These are phyloP conservation scores for Keiferia lycopersicella DNA, from an alignment of 2,888 invertebrate genomes.

Conservation along the genomic window DNA sequence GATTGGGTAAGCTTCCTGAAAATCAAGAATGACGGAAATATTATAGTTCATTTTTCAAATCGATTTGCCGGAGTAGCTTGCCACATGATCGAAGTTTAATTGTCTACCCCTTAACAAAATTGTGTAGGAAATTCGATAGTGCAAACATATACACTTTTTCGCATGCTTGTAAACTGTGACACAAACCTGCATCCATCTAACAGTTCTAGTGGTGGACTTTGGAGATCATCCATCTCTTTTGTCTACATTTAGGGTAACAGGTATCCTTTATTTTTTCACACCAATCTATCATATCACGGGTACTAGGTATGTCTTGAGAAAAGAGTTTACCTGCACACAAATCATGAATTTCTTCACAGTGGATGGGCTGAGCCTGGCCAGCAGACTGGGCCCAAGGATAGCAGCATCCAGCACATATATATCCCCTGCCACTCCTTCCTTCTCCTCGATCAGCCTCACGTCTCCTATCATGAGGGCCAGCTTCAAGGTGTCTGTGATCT, in stretches of 20 bases:
- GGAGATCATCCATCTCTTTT: no score
- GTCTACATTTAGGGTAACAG: no score
- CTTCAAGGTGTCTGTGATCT: conserved; percentile 88
- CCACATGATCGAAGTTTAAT: no score
- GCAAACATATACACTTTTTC: no score
- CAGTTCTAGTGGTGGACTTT: no score
- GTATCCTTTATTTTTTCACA: no score
- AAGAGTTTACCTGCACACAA: conserved; percentile 86
- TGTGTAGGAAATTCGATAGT: no score
- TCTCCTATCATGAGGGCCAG: conserved; percentile 92
- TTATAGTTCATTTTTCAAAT: not conserved
- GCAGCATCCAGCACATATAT: conserved; percentile 90
- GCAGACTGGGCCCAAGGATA: conserved; percentile 87
- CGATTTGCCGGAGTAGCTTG: no score
- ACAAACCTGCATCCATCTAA: no score
- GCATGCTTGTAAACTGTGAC: no score
- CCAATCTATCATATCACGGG: no score
- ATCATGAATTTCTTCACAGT: conserved; percentile 91
- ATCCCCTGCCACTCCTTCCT: conserved; percentile 90
- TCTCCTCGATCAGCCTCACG: conserved; percentile 87
- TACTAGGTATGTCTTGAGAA: not conserved
- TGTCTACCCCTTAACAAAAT: no score
- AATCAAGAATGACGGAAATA: conserved; percentile 22
- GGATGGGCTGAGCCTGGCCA: conserved; percentile 89
- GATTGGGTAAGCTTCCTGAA: conserved; percentile 86